Evolutionary conservation across 2,797 vertebrate genomes (phyloP), one percentile per base, ranked within the genome.

Genomic region (Acanthis flammea): DNA sequence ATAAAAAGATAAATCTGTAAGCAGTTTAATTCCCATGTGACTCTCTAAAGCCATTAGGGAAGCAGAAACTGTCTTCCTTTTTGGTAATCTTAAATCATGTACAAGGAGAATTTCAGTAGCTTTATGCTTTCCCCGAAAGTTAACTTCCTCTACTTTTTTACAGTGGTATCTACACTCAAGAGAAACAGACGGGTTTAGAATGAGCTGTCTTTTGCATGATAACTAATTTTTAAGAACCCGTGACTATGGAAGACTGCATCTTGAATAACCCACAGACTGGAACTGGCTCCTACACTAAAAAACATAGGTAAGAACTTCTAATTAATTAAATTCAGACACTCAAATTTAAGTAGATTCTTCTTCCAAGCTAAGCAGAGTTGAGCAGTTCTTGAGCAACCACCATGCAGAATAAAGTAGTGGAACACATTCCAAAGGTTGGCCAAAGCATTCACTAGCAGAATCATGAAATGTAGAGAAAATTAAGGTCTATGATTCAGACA

Each of bases 371-470:
- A 68, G 41, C 39, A 71, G 31, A 45, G 15, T 7, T 18, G 28
- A 93, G 27, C 9, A 37, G 81, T 58, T 50, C 39, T 61, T 62
- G 27, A 73, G 60, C 42, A 93, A 54, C 8, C 21, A 33, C 12
- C 0, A 1, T 3, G 35, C 10, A 87, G 31, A 87, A 81, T 61
- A 63, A 86, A 55, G 10, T 24, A 82, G 22, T 0, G 1, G 44
- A 6, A 72, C 2, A 11, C 58, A 73, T 37, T 81, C 27, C 31
- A 81, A 72, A 84, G 28, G 44, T 0, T 75, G 39, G 50, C 39
- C 58, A 77, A 84, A 86, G 41, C 48, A 84, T 42, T 75, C 44
- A 77, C 65, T n/a, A 76, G 33, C 19, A 68, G 47, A 85, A 75
- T 35, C 31, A 65, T 14, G 18, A 79, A 90, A 72, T 2, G 9